Evolutionary conservation across 2,797 vertebrate species (phyloP).

Genomic region (Xenopus petersii): DNA sequence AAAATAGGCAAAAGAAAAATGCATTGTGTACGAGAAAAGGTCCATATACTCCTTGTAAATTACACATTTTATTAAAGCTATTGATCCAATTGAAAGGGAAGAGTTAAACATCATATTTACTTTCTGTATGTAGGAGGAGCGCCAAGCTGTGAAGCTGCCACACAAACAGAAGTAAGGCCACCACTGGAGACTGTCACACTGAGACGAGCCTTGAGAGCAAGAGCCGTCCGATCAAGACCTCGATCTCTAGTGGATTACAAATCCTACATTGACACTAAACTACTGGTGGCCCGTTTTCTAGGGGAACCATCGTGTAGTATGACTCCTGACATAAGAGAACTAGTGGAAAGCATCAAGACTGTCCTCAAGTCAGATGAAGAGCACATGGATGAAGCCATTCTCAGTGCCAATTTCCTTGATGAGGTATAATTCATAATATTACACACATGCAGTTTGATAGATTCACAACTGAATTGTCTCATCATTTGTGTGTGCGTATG

Average conservation of each 20-base stretch:
- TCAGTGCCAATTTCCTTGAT: conserved; percentile 80
- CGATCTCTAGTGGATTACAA: conserved; percentile 77
- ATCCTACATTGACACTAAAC: conserved; percentile 78
- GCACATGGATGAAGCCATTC: conserved; percentile 80
- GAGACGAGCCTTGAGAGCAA: conserved; percentile 50
- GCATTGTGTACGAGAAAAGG: too few relatives aligned
- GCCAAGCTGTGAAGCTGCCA: conserved; percentile 67
- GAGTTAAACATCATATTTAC: too few relatives aligned
- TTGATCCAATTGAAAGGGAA: too few relatives aligned
- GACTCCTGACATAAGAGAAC: conserved; percentile 71
- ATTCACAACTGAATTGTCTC: too few relatives aligned
- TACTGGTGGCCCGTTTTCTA: conserved; percentile 71
- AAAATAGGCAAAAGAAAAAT: too few relatives aligned
- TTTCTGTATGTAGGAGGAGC: conserved; percentile 53
- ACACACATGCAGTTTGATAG: too few relatives aligned
- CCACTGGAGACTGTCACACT: conserved; percentile 56
- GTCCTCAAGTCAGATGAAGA: conserved; percentile 81
- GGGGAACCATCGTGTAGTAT: conserved; percentile 73
- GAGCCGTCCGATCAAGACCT: conserved; percentile 61
- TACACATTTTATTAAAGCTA: too few relatives aligned
- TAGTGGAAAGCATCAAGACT: conserved; percentile 79
- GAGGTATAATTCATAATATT: conserved; percentile 59
- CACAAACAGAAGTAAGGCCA: conserved; percentile 63
- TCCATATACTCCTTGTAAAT: too few relatives aligned
- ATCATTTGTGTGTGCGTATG: too few relatives aligned